Evolutionary conservation across 2,113 vertebrate genomes (phyloP).

Genomic region (Triplophysa tibetana): DNA sequence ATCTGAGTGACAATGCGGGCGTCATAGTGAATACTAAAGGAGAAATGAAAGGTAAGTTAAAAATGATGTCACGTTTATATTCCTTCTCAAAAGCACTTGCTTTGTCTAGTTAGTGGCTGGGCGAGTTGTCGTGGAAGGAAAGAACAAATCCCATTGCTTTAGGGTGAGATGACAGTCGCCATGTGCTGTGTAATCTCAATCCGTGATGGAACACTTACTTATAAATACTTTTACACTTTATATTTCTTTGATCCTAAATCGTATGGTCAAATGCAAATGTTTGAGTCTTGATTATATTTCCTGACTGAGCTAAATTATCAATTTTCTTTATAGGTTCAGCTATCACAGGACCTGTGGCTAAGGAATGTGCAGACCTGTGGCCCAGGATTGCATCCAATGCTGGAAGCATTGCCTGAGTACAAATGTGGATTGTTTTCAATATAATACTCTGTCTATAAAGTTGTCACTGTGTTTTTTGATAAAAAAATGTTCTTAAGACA

Average conservation of each 20-base stretch:
- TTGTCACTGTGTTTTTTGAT: not conserved
- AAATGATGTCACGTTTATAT: slow-evolving; percentile 3
- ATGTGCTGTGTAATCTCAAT: slow-evolving; percentile 56
- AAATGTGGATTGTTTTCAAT: slow-evolving; percentile 70
- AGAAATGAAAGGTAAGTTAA: slow-evolving; percentile 93
- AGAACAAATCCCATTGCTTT: slow-evolving; percentile 42
- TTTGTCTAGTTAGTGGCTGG: slow-evolving; percentile 52
- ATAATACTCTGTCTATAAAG: slow-evolving; percentile 63
- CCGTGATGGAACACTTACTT: slow-evolving; percentile 46
- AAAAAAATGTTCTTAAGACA: too few relatives aligned
- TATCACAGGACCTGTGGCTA: slow-evolving; percentile 97
- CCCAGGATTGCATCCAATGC: slow-evolving; percentile 98
- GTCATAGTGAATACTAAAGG: slow-evolving; percentile 99
- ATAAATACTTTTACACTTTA: not conserved
- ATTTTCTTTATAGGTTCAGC: slow-evolving; percentile 82
- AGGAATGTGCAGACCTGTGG: slow-evolving; percentile 97
- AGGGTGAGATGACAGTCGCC: slow-evolving; percentile 59
- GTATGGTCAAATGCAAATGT: not conserved
- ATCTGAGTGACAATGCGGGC: slow-evolving; percentile 90
- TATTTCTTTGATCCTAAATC: too few relatives aligned
- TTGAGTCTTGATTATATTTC: not conserved
- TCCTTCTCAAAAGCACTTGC: slow-evolving; percentile 60
- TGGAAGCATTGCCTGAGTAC: slow-evolving; percentile 90
- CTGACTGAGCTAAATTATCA: not conserved
- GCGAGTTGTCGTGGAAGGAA: slow-evolving; percentile 59